Base-by-base conservation (phyloP, 2,888 invertebrate species). In the Drosophila phalerata region DNA sequence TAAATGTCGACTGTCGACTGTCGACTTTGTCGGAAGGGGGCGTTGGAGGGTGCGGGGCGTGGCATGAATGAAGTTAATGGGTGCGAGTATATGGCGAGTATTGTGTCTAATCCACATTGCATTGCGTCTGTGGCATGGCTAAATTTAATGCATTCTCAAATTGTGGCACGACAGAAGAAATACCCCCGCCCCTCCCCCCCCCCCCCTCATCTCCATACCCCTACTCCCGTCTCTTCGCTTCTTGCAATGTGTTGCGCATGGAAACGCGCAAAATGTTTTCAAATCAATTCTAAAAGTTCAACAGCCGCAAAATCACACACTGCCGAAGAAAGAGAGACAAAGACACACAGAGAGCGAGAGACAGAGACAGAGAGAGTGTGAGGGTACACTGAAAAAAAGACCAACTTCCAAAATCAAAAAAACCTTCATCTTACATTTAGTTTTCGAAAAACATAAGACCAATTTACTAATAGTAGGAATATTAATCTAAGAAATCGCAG, bases 261-360 rank as follows among this genome's bases (percentile, higher is more conserved):
- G 53, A 78, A 75, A 69, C 55, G 70, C 63, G 53, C 25, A 30
- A 45, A 55, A 47, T 42, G 32, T 64, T 73, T 76, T 78, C 40
- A 69, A 73, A 81, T 81, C 79, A 77, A 85, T 73, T 80, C 55
- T 15, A 38, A 79, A 84, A 79, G 85, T 84, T 86, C 86, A 84
- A 84, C 74, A 84, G 77, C 87, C 79, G 73, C 53, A 47, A 53
- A 57, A 58, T 49, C 47, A 28, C 30, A 34, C 15, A 1, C 37
- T 0, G 11, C 32, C 11, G n/a, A 6, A 10, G 9, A 38, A 22
- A 38, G 5, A 15, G 1, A 38, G 22, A 9, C 37, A 15, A 1
- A 38, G 22, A 9, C 37, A 13, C 37, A 62, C 48, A 30, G 37
- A 11, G 42, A 62, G 40, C 28, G 67, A 8, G 47, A n/a, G 37